Evolutionary conservation across 2,888 invertebrate species (phyloP).

Genomic region (Caenorhabditis wallacei): DNA sequence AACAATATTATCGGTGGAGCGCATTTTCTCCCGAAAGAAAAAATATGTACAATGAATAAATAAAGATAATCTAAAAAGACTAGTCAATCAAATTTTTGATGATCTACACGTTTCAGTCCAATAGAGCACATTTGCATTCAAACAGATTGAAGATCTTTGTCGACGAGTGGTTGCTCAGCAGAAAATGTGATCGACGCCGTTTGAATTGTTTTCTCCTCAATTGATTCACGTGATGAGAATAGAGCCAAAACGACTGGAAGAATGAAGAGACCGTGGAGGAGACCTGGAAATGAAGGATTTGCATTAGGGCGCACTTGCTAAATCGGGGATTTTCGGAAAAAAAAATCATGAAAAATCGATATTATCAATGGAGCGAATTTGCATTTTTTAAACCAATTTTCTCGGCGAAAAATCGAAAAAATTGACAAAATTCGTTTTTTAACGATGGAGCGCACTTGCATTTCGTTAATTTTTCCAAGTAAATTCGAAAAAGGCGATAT

Average conservation of each 20-base stretch:
- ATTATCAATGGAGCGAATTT: too few species aligned
- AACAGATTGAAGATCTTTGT: constrained; percentile 26
- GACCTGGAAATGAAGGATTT: constrained; percentile 65
- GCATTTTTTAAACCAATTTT: too few species aligned
- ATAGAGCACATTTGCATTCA: too few species aligned
- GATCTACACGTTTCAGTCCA: background rate
- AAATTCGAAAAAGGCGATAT: too few species aligned
- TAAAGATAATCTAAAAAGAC: background rate
- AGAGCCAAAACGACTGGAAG: constrained; percentile 72
- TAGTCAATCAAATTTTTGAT: background rate
- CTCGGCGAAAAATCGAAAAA: too few species aligned
- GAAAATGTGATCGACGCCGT: constrained; percentile 24
- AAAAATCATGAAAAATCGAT: constrained; percentile 18
- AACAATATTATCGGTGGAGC: background rate
- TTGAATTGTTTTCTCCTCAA: constrained; percentile 40
- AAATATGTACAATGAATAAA: constrained; percentile 1
- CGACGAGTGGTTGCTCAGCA: constrained; percentile 36
- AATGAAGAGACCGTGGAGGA: constrained; percentile 76
- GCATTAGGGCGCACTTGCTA: too few species aligned
- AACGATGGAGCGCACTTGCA: too few species aligned
- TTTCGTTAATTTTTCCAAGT: too few species aligned
- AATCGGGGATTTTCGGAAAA: too few species aligned
- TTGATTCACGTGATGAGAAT: constrained; percentile 52
- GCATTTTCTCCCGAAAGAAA: background rate
- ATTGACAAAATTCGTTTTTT: too few species aligned